These are phyloP conservation scores for Strigamia crassipes DNA, from an alignment of 2,888 invertebrate genomes.

Conservation along the genomic window DNA sequence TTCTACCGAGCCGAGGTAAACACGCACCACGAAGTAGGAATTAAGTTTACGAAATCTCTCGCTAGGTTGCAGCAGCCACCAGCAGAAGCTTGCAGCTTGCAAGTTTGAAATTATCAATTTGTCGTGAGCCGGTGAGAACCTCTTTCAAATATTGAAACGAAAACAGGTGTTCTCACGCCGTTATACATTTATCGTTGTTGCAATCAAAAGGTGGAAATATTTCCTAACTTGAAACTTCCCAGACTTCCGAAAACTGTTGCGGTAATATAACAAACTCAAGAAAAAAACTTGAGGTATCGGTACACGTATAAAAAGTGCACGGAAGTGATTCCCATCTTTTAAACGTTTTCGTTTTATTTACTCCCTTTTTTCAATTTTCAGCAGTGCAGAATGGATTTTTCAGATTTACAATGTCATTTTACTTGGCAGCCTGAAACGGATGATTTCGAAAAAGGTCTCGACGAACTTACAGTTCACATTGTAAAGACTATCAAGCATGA, in stretches of 20 bases:
- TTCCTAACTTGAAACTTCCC: too few species aligned
- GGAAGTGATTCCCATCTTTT: background rate
- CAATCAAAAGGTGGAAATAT: too few species aligned
- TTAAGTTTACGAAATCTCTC: background rate
- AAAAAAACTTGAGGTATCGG: too few species aligned
- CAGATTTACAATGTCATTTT: background rate
- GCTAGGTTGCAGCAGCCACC: background rate
- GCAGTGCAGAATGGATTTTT: background rate
- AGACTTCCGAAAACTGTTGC: too few species aligned
- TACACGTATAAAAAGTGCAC: too few species aligned
- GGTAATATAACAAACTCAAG: too few species aligned
- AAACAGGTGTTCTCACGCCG: too few species aligned
- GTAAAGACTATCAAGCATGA: background rate
- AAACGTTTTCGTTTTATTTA: background rate
- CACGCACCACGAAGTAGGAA: too few species aligned
- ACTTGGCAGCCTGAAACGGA: background rate
- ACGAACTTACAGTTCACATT: background rate
- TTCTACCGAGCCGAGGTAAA: too few species aligned
- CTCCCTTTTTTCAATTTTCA: background rate
- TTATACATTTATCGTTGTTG: too few species aligned
- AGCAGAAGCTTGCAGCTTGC: background rate
- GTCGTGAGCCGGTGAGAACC: background rate
- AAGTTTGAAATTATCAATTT: too few species aligned
- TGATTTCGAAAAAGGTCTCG: background rate
- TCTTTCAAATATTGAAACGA: background rate